These are phyloP conservation scores for Chitala chitala DNA, from an alignment of 2,113 vertebrate species.

Conservation along the genomic window DNA sequence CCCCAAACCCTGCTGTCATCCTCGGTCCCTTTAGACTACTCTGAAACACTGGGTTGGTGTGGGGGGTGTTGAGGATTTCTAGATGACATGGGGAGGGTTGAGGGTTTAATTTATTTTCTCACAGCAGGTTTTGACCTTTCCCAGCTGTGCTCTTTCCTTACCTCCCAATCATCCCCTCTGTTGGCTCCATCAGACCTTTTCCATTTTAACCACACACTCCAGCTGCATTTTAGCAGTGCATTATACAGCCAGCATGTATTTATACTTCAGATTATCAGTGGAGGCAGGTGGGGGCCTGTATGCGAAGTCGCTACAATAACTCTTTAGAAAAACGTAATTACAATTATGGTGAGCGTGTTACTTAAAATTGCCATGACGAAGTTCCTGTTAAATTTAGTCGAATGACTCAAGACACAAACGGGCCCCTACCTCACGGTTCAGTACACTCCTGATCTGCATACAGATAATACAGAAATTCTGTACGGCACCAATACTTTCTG, in stretches of 20 bases:
- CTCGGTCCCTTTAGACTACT: background rate
- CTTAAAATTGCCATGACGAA: background rate
- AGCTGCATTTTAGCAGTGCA: background rate
- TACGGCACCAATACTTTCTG: background rate
- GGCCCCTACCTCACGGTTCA: background rate
- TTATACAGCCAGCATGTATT: background rate
- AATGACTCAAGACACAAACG: background rate
- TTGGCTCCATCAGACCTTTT: background rate
- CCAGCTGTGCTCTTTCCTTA: background rate
- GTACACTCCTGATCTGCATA: background rate
- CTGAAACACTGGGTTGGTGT: background rate
- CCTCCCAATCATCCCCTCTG: background rate
- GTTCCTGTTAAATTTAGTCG: background rate
- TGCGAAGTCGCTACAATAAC: background rate
- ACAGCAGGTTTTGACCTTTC: background rate
- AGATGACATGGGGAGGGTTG: background rate
- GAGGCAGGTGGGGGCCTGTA: background rate
- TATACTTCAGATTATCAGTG: background rate
- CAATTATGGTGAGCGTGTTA: background rate
- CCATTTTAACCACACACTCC: background rate
- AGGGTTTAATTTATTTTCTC: background rate
- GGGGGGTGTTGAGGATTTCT: too few species aligned
- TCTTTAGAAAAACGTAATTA: background rate
- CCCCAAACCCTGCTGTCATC: too few species aligned
- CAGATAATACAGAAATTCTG: background rate